A percentile compares a stretch with the other conserved stretches of the same genome.
Conservation (phyloP, 2,113 vertebrate species). For the Tetrao urogallus region DNA sequence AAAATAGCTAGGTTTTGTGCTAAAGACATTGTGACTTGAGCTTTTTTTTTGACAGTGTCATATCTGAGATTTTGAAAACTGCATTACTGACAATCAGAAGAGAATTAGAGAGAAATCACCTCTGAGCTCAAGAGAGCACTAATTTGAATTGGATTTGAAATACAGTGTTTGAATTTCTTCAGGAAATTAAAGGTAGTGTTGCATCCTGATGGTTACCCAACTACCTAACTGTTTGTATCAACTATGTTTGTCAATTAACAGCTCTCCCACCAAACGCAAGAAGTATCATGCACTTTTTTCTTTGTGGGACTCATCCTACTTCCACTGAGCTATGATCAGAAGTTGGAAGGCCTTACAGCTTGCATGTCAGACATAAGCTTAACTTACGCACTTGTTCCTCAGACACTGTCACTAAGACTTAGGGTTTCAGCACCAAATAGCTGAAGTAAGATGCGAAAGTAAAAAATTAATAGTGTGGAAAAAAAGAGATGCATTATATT, state of each 20-base stretch:
- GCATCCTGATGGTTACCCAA: conserved; percentile 9
- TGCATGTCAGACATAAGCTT: background rate
- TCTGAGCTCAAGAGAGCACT: conserved; percentile 60
- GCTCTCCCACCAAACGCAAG: background rate
- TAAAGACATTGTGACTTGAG: conserved; percentile 49
- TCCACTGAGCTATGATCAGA: background rate
- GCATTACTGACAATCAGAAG: conserved; percentile 39
- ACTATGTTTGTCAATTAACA: conserved; percentile 17
- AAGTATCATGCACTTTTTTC: background rate
- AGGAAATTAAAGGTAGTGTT: conserved; percentile 21
- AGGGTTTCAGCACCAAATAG: background rate
- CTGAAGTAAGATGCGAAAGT: background rate
- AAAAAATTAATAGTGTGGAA: background rate
- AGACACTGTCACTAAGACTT: background rate
- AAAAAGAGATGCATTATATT: background rate
- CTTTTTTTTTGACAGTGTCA: conserved; percentile 33
- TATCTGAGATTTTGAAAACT: conserved; percentile 60
- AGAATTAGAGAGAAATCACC: conserved; percentile 70
- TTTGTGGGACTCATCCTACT: background rate
- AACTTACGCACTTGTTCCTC: background rate
- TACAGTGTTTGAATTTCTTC: conserved; percentile 46
- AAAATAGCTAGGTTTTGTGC: conserved; percentile 40
- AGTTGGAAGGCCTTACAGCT: background rate
- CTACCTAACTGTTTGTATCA: conserved; percentile 3
- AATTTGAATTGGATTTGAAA: conserved; percentile 68